Percentiles rank a stretch among this genome's conserved stretches.
phyloP scores from a whole-genome alignment of 2,797 vertebrate genomes.

The Pelodytes ibericus region DNA sequence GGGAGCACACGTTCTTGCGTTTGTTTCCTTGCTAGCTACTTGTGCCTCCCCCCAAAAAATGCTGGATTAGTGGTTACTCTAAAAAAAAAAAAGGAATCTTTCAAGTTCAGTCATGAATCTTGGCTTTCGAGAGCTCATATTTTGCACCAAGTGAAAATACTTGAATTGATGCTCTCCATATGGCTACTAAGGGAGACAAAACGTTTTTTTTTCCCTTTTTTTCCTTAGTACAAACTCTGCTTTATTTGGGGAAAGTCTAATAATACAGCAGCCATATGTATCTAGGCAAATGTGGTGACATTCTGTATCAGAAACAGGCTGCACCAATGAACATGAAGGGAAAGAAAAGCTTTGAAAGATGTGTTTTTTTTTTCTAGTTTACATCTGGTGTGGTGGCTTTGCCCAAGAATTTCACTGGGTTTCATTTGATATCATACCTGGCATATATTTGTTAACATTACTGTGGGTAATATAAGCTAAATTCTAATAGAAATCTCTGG shows the following conservation, averaged over 20 bases:
- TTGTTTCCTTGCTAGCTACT: neutral
- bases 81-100: constrained; percentile 19
- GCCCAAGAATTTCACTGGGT: constrained; percentile 13
- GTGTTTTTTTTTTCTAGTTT: neutral
- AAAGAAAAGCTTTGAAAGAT: neutral
- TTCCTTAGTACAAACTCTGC: neutral
- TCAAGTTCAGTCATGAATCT: constrained; percentile 36
- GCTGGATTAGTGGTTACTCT: constrained; percentile 30
- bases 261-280: neutral
- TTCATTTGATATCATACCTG: constrained; percentile 17
- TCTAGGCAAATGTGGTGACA: constrained; percentile 9
- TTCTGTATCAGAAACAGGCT: neutral
- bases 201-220: constrained; percentile 4
- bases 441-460: constrained; percentile 8
- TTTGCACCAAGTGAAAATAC: constrained; percentile 6
- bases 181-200: neutral
- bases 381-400: constrained; percentile 7
- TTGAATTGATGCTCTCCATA: constrained; percentile 29
- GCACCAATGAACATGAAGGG: neutral
- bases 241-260: constrained; percentile 1
- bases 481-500: constrained; percentile 34
- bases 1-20: neutral
- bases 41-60: constrained; percentile 26
- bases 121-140: constrained; percentile 12
- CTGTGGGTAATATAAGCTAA: constrained; percentile 34